phyloP scores from a whole-genome alignment of 2,797 vertebrate species.

The Meriones psammophilus region DNA sequence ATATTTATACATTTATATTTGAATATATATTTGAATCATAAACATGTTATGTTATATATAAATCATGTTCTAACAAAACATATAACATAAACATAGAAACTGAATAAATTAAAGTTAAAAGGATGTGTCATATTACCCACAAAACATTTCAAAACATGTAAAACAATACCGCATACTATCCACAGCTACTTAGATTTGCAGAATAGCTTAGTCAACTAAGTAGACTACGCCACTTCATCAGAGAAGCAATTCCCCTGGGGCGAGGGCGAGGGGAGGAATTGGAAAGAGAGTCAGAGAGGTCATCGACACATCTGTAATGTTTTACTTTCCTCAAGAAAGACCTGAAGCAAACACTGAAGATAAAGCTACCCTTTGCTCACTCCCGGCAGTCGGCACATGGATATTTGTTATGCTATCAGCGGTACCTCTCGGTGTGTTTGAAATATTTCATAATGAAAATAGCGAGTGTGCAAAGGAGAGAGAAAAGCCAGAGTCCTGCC shows the following conservation, averaged over 20 bases:
- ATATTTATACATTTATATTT: not conserved
- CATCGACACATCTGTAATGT: not conserved
- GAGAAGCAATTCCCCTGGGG: not conserved
- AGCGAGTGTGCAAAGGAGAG: constrained; percentile 35
- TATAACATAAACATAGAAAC: not conserved
- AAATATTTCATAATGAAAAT: constrained; percentile 61
- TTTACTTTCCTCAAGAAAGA: constrained; percentile 47
- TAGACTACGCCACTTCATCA: not conserved
- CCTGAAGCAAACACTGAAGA: constrained; percentile 51
- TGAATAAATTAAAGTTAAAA: not conserved
- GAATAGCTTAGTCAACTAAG: not conserved
- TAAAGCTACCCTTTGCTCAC: constrained; percentile 45
- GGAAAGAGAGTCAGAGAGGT: not conserved
- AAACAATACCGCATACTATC: not conserved
- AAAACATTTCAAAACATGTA: constrained; percentile 24
- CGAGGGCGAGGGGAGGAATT: not conserved
- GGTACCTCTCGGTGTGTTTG: constrained; percentile 40
- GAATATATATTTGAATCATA: not conserved
- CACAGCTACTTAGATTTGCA: not conserved
- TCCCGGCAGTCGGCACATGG: not conserved
- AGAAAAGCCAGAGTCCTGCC: not conserved
- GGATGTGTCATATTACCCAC: not conserved
- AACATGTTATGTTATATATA: not conserved
- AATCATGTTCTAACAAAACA: not conserved
- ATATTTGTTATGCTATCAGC: constrained; percentile 42